Base-by-base conservation (phyloP, 2,888 invertebrate species). In the Argyresthia albistria region DNA sequence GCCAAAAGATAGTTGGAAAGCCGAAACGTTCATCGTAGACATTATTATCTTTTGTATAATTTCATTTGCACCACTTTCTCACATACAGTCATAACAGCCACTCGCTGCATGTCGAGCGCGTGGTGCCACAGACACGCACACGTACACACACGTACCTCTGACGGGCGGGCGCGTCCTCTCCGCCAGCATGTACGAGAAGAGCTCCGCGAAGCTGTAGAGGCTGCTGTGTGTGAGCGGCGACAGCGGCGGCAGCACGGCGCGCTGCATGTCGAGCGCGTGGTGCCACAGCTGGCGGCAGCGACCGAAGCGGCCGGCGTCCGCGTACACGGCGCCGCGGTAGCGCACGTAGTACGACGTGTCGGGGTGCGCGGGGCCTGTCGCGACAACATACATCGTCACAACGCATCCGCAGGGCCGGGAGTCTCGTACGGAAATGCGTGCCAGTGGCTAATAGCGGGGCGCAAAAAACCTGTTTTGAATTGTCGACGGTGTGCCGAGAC, bases 331-430 rank as follows among this genome's bases (percentile, higher is more conserved):
- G 56, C 96, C 96, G 66, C 97, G 90, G 81, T 96, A 97, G 14
- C 98, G 91, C 61, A 98, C 97, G 82, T 97, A 98, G 84, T 98
- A 98, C 66, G 96, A 96, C 46, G 98, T 98, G 80, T 98, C 97
- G 0, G 98, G 97, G 90, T 98, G 98, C 8, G 96, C 97, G 1
- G 97, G 97, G 1, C 94, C 91, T 88, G 61, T 4, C 16, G 42
- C 4, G 42, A 11, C 8, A 36, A 36, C 8, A 36, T 36, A 36
- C 36, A 8, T 8, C 36, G 36, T 8, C 9, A 7, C 7, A 36
- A 8, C 7, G 7, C 36, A 7, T 9, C 9, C 36, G 36, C 8
- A 36, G 7, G 7, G 7, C 36, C 36, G 36, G n/a, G 36, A 9
- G 36, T 36, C 36, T 9, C 36, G 7, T 36, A 8, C 8, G 36